phyloP scores from a whole-genome alignment of 1,140 invertebrate genomes.

The Drosophila watanabei region DNA sequence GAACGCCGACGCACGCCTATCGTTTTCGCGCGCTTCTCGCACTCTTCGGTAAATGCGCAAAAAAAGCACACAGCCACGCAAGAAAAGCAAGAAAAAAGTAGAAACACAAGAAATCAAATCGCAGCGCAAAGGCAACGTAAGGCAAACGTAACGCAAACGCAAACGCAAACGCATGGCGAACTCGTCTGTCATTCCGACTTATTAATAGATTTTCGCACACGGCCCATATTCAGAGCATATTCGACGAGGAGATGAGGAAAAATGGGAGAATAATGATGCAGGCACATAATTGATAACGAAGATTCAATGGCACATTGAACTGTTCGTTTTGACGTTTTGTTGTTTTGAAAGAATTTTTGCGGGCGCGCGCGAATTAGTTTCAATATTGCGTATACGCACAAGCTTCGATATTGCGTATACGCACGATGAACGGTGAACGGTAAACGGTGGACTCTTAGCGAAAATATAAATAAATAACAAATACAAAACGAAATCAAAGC shows the following conservation, averaged over 20 bases:
- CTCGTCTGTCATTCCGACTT: conserved; percentile 26
- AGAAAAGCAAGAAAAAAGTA: conserved; percentile 20
- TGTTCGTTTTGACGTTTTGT: conserved; percentile 5
- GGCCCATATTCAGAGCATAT: conserved; percentile 42
- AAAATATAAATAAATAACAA: conserved; percentile 1
- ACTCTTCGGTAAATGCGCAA: conserved; percentile 50
- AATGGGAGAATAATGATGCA: not conserved
- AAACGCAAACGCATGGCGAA: conserved; percentile 27
- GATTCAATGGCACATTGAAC: conserved; percentile 22
- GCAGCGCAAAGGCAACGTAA: conserved; percentile 9
- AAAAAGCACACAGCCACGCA: conserved; percentile 29
- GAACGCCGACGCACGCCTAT: conserved; percentile 71
- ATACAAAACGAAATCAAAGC: conserved; percentile 16
- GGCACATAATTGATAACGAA: conserved; percentile 26
- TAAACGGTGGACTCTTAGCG: not conserved
- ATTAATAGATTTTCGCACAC: conserved; percentile 44
- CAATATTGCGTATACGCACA: conserved; percentile 16
- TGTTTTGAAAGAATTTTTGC: conserved; percentile 35
- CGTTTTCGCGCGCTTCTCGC: conserved; percentile 73
- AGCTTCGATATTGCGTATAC: conserved; percentile 43
- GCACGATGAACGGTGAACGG: conserved; percentile 22
- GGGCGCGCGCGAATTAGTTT: conserved; percentile 42
- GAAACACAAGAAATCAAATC: conserved; percentile 27
- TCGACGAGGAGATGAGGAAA: not conserved
- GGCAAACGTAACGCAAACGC: conserved; percentile 5